phyloP scores from a whole-genome alignment of 2,797 vertebrate species.

The Chaunax sp. region DNA sequence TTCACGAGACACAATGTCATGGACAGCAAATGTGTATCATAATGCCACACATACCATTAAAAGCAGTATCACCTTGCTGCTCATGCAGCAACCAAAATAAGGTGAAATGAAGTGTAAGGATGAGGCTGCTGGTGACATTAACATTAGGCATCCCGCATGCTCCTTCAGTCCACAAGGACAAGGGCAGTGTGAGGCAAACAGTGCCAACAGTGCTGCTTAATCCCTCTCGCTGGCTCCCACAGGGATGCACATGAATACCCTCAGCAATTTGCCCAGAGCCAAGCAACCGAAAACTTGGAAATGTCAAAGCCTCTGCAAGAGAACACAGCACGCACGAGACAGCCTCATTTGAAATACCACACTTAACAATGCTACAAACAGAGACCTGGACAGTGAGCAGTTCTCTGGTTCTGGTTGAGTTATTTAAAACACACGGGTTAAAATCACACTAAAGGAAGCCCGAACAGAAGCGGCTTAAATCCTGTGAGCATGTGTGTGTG shows the following conservation, averaged over 20 bases:
- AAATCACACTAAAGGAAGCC: constrained; percentile 1
- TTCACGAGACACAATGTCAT: constrained; percentile 33
- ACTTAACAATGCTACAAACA: constrained; percentile 22
- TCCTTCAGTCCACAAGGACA: constrained; percentile 56
- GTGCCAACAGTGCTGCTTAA: constrained; percentile 59
- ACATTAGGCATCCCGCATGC: constrained; percentile 48
- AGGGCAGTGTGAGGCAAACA: constrained; percentile 38
- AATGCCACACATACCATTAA: background rate
- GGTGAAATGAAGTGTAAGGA: constrained; percentile 51
- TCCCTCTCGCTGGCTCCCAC: constrained; percentile 55
- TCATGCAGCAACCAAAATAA: constrained; percentile 46
- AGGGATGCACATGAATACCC: constrained; percentile 55
- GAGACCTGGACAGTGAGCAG: constrained; percentile 15
- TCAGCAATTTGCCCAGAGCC: constrained; percentile 46
- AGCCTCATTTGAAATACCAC: constrained; percentile 39
- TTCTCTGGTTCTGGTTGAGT: background rate
- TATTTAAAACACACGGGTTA: constrained; percentile 4
- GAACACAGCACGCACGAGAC: constrained; percentile 22
- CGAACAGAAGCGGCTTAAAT: background rate
- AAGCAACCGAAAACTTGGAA: constrained; percentile 53
- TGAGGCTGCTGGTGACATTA: constrained; percentile 36
- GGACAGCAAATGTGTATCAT: constrained; percentile 11
- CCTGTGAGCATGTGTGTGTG: background rate
- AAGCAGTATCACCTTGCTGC: constrained; percentile 10
- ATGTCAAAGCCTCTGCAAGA: constrained; percentile 61